phyloP scores from a whole-genome alignment of 2,797 vertebrate genomes.

The Rousettus madagascariensis region DNA sequence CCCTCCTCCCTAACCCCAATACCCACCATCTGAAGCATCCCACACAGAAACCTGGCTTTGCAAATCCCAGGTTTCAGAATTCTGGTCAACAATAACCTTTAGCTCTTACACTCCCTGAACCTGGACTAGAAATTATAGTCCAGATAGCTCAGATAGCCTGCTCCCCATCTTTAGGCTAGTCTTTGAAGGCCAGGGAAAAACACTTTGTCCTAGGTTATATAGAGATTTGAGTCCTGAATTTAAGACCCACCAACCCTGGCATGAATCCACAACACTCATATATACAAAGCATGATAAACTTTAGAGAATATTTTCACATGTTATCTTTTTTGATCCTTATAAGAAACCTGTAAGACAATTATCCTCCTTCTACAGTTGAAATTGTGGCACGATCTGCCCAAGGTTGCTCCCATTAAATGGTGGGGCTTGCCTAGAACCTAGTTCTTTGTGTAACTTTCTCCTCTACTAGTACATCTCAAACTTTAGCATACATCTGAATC shows the following conservation, averaged over 20 bases:
- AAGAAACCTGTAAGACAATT: background rate
- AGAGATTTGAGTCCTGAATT: background rate
- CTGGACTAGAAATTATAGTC: background rate
- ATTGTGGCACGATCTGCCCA: background rate
- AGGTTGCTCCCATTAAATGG: background rate
- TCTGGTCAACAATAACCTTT: background rate
- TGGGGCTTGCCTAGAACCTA: background rate
- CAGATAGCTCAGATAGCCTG: background rate
- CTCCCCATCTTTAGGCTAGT: background rate
- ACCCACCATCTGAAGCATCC: background rate
- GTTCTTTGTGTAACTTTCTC: background rate
- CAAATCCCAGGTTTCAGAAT: background rate
- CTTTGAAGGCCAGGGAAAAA: background rate
- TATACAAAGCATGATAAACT: background rate
- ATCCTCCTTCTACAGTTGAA: background rate
- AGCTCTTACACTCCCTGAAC: background rate
- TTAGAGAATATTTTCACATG: conserved; percentile 19
- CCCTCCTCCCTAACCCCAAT: background rate
- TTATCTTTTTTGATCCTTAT: background rate
- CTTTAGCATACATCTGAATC: conserved; percentile 10
- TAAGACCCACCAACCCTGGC: background rate
- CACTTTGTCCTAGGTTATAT: background rate
- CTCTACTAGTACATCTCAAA: background rate
- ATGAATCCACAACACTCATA: background rate
- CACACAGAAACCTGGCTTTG: background rate